Evolutionary conservation across 2,113 vertebrate genomes (phyloP).

Genomic region (Aptenodytes forsteri): DNA sequence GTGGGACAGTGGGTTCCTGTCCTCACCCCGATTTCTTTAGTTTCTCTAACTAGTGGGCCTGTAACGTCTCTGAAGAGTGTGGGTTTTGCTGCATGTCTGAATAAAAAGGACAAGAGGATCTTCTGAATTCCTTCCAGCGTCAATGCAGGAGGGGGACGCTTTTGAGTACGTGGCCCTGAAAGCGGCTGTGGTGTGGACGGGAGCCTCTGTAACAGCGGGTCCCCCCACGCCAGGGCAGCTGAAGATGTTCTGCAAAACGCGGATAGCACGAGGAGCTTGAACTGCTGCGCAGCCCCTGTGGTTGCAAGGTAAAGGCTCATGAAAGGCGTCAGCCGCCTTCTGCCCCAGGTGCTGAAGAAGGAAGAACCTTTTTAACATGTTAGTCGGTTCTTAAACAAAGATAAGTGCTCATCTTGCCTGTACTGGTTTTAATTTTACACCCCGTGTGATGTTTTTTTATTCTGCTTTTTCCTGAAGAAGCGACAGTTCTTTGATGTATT

Average conservation of each 20-base stretch:
- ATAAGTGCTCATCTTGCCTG: not conserved
- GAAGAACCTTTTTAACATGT: not conserved
- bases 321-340: not conserved
- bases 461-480: not conserved
- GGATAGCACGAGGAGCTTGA: not conserved
- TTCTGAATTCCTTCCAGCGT: not conserved
- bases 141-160: not conserved
- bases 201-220: not conserved
- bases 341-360: not conserved
- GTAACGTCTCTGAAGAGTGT: not conserved
- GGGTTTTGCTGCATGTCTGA: not conserved
- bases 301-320: not conserved
- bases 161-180: not conserved
- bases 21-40: not conserved
- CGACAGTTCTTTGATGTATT: not conserved
- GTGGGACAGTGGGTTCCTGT: not conserved
- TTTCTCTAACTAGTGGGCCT: not conserved
- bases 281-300: not conserved
- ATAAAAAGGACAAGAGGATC: not conserved
- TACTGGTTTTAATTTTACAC: not conserved
- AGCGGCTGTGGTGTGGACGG: no score
- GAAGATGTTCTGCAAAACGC: not conserved
- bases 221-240: not conserved
- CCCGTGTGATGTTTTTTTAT: not conserved
- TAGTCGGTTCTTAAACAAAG: not conserved